Conservation (phyloP, 2,888 invertebrate genomes). For the Leptura quadrifasciata region DNA sequence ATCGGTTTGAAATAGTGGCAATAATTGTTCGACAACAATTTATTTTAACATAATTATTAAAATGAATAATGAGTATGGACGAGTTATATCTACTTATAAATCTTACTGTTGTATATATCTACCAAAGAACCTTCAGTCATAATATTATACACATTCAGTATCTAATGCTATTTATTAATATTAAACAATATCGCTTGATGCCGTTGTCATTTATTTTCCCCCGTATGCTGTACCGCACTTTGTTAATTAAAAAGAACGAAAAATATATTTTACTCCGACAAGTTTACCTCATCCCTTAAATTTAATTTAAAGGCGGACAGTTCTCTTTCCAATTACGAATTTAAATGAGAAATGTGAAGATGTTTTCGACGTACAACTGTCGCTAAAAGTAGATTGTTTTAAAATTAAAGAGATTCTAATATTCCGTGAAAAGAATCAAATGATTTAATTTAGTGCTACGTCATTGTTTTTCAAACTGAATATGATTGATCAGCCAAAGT, state of each 20-base stretch:
- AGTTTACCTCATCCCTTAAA: neutral
- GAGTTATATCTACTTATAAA: no score
- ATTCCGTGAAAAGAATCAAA: neutral
- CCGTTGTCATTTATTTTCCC: neutral
- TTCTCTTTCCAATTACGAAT: conserved; percentile 4
- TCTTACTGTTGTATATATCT: no score
- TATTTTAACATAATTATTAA: no score
- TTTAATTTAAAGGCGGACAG: neutral
- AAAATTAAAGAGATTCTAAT: neutral
- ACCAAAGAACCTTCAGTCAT: no score
- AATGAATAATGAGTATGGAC: no score
- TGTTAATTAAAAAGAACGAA: neutral
- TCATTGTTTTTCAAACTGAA: neutral
- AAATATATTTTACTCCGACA: neutral
- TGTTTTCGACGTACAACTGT: neutral
- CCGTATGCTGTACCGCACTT: neutral
- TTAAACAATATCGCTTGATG: neutral
- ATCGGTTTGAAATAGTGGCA: no score
- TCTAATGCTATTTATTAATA: no score
- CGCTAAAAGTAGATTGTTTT: neutral
- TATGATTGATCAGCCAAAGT: neutral
- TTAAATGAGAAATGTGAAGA: conserved; percentile 5
- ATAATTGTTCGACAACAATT: no score
- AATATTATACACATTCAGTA: no score
- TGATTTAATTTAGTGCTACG: neutral